Evolutionary conservation across 2,113 vertebrate genomes (phyloP), one percentile per base, ranked within the genome.

Genomic region (Bothrops jararaca): DNA sequence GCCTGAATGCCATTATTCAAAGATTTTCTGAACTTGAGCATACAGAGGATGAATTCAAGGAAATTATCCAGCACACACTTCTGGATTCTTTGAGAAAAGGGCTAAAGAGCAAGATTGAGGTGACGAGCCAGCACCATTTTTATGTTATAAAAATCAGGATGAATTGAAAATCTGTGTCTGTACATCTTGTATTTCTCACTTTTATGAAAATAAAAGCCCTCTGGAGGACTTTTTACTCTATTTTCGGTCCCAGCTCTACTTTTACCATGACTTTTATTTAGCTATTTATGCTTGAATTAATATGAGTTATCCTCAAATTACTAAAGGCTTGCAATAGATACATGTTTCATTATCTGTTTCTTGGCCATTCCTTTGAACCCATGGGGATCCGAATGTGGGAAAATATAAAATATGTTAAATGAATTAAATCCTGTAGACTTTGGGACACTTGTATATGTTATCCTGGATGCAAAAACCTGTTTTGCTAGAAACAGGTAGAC

Each of bases 21-120:
- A 98, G 96, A 86, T 95, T 99, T 92, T 97, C 97, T 48, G 97
- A 96, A 53, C 93, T 98, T 0, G 92, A 96, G 0, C 92, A 98
- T n/a, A 97, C 97, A 3, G 98, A 98, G 85, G 97, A 97, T 5
- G 97, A 98, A n/a, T 99, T 98, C 92, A 98, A 95, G 93, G 98
- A 99, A 91, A 80, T 99, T 26, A 97, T 99, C 8, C 98, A 98
- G 2, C 97, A 98, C 91, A 98, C 97, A 45, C 97, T 99, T 80
- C 96, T 99, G 95, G 98, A 98, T 20, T 98, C 97, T 29, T 93
- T 99, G 60, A 98, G 98, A 95, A 99, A 97, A 58, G 99, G 99
- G 0, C 96, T 99, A 12, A 98, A 97, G 95, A 99, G 98, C 96
- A 98, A 98, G 92, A 98, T 95, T 2, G 99, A 99, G 98, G 99